Conservation (phyloP, 2,113 vertebrate genomes). For the Trochalopteron elliotii region DNA sequence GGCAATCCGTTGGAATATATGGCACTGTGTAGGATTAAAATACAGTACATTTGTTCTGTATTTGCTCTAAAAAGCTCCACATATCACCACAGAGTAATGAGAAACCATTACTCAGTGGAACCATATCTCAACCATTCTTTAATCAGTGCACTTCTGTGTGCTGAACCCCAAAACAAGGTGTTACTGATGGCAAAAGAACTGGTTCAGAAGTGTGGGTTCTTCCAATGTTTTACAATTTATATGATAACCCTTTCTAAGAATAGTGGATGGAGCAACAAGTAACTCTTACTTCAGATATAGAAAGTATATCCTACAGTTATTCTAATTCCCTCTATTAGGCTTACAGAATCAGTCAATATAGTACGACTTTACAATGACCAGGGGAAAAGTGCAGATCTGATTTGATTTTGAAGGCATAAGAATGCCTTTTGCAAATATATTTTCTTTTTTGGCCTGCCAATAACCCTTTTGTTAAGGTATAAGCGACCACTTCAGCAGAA, state of each 20-base stretch:
- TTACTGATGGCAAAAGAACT: not conserved
- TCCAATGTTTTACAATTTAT: not conserved
- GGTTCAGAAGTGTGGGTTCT: not conserved
- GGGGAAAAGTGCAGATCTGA: not conserved
- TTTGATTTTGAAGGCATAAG: not conserved
- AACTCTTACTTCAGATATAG: not conserved
- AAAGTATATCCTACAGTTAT: not conserved
- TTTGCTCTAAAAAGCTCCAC: not conserved
- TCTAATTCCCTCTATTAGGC: not conserved
- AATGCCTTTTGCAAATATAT: not conserved
- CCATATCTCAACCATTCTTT: not conserved
- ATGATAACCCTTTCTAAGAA: not conserved
- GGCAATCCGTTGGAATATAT: constrained; percentile 84
- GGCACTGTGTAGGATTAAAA: constrained; percentile 73
- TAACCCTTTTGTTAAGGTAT: not conserved
- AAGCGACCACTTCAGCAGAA: not conserved
- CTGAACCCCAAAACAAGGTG: not conserved
- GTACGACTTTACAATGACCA: not conserved
- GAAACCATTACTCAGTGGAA: not conserved
- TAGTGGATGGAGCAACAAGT: not conserved
- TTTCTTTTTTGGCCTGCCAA: not conserved
- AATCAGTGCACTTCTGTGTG: not conserved
- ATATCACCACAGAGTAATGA: not conserved
- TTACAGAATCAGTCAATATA: not conserved
- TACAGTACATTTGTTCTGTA: not conserved